Base-by-base conservation (phyloP, 2,113 vertebrate genomes). In the Trematomus loennbergii region DNA sequence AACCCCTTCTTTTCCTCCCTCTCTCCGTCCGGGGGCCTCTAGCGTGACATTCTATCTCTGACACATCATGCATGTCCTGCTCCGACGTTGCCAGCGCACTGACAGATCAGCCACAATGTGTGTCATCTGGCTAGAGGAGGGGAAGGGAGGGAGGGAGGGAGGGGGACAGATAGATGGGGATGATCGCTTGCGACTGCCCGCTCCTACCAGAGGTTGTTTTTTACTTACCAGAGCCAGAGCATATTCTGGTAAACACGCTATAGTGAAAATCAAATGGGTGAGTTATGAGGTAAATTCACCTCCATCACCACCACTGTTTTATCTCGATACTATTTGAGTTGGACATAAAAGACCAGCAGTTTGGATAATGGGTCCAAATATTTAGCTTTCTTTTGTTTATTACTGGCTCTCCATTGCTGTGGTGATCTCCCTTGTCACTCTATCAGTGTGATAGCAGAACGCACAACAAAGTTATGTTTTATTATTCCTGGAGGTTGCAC, bases 1-100 rank as follows among this genome's bases (percentile, higher is more conserved):
- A 75, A 40, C 70, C 59, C 69, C 59, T 73, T 29, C 64, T 68
- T 75, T 70, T 81, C 78, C 79, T 70, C 75, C 76, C 68, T 67
- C 72, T 65, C 80, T 90, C 84, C 73, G 77, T 86, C 88, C 88
- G 72, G 87, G 84, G 87, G 87, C 78, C 84, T 78, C 71, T 75
- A 88, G 89, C 88, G 84, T 94, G 92, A 94, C 92, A 93, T 92
- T 94, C 93, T 93, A 91, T 95, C 92, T 89, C 88, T 90, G 92
- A 94, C 91, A 92, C 89, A 93, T 94, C 92, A 91, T 94, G 91
- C 88, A 90, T 93, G 93, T 93, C 91, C 87, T 86, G 88, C 90
- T 88, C 89, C 91, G 71, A 92, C 90, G 91, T 94, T 92, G 91
- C 93, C 88, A 87, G 91, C 80, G 33, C 89, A 72, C 82, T 93